phyloP scores from a whole-genome alignment of 1,140 invertebrate species.

The Neomicropteryx cornuta region DNA sequence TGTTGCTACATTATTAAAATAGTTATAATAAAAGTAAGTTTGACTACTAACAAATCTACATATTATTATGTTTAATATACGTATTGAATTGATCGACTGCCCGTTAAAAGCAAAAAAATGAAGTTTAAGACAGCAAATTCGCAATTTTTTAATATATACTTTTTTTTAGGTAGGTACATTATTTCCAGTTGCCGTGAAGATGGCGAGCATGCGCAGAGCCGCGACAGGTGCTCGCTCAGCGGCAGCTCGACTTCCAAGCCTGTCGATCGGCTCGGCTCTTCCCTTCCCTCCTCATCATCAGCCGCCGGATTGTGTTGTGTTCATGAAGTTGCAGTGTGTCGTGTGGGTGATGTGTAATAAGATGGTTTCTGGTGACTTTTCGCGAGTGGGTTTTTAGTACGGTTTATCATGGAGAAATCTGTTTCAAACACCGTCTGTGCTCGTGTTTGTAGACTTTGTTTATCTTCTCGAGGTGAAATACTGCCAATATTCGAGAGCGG shows the following conservation, averaged over 20 bases:
- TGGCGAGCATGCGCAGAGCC: slow-evolving; percentile 41
- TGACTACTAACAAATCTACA: no score
- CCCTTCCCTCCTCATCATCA: slow-evolving; percentile 40
- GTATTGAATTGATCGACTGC: no score
- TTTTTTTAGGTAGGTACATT: no score
- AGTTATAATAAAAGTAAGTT: no score
- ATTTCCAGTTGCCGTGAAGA: no score
- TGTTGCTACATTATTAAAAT: no score
- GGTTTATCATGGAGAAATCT: slow-evolving; percentile 39
- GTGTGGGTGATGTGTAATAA: slow-evolving; percentile 38
- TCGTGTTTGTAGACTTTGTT: slow-evolving; percentile 50
- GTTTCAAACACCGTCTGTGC: no score
- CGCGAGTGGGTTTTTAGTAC: slow-evolving; percentile 26
- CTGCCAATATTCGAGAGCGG: slow-evolving; percentile 40
- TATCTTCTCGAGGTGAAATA: slow-evolving; percentile 42
- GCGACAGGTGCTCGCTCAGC: slow-evolving; percentile 39
- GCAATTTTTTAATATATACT: no score
- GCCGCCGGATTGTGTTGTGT: slow-evolving; percentile 37
- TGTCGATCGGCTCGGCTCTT: no score
- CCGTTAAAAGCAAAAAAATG: no score
- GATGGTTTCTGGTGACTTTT: slow-evolving; percentile 40
- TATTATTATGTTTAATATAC: no score
- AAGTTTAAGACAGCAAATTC: no score
- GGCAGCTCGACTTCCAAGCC: slow-evolving; percentile 33
- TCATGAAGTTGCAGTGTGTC: slow-evolving; percentile 36